Conservation (phyloP, 53 echinoderm and acorn worm species). For the Stichopus horrens region DNA sequence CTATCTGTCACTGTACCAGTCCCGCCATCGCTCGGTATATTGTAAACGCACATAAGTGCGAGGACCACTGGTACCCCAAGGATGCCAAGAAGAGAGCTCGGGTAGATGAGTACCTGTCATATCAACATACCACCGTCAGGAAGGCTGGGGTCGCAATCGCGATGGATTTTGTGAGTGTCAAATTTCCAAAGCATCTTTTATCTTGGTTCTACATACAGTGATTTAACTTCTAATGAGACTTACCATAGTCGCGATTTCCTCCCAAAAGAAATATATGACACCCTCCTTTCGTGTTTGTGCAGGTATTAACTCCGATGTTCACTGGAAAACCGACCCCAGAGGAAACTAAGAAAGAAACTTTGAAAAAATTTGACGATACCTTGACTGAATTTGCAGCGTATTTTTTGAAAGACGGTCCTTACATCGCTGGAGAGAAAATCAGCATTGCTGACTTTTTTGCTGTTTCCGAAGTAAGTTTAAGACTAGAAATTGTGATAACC, state of each 20-base stretch:
- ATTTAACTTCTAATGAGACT: no score
- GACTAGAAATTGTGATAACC: no score
- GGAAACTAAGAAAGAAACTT: conserved; percentile 1
- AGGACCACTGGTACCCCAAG: conserved; percentile 41
- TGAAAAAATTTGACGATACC: conserved; percentile 1
- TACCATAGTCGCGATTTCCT: no score
- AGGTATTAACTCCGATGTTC: conserved; percentile 3
- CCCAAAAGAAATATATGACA: no score
- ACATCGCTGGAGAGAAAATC: conserved; percentile 25
- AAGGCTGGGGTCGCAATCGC: not conserved
- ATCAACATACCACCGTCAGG: conserved; percentile 19
- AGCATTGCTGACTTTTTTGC: conserved; percentile 35
- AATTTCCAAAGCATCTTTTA: no score
- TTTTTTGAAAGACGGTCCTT: conserved; percentile 5
- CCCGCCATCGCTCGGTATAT: conserved; percentile 23
- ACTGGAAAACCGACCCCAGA: conserved; percentile 7
- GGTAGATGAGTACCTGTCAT: conserved; percentile 28
- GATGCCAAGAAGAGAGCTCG: conserved; percentile 21
- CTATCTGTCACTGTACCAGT: not conserved
- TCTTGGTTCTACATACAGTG: no score
- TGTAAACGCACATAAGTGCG: not conserved
- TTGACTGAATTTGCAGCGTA: not conserved
- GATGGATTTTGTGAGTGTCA: conserved; percentile 12
- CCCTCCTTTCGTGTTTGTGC: not conserved
- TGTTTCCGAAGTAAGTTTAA: not conserved